phyloP scores from a whole-genome alignment of 2,113 vertebrate genomes.

The Electrona antarctica region DNA sequence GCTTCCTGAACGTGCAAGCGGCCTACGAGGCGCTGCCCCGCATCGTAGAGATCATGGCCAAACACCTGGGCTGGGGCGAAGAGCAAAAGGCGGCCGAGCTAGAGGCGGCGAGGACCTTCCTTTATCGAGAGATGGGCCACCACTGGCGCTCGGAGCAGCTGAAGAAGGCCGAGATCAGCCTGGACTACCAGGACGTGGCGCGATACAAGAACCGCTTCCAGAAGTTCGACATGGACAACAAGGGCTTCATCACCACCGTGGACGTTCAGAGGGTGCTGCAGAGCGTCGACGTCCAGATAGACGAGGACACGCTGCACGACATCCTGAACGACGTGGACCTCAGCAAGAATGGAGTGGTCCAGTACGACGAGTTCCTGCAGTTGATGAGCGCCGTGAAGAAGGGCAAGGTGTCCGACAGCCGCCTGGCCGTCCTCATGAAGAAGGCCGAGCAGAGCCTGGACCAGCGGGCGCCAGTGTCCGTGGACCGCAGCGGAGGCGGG shows the following conservation, averaged over 20 bases:
- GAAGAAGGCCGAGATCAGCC: conserved; percentile 88
- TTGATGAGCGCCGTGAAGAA: conserved; percentile 97
- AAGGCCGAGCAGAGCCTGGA: conserved; percentile 89
- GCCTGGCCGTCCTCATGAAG: conserved; percentile 94
- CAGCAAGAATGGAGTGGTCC: conserved; percentile 98
- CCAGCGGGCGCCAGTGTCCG: conserved; percentile 83
- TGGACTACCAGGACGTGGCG: conserved; percentile 82
- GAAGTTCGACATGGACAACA: conserved; percentile 94
- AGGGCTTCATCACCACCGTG: conserved; percentile 94
- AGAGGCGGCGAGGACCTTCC: conserved; percentile 85
- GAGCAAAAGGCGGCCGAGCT: conserved; percentile 80
- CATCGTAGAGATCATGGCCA: conserved; percentile 68
- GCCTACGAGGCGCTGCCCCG: conserved; percentile 87
- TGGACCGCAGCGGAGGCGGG: conserved; percentile 94
- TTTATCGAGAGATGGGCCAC: conserved; percentile 98
- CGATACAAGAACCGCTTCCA: conserved; percentile 94
- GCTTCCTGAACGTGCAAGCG: conserved; percentile 89
- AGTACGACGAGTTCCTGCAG: conserved; percentile 93
- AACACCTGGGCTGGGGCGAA: too few relatives aligned
- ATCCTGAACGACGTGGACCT: conserved; percentile 96
- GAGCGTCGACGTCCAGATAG: conserved; percentile 91
- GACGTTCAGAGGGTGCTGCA: conserved; percentile 92
- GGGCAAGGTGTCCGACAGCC: conserved; percentile 91
- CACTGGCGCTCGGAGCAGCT: conserved; percentile 93
- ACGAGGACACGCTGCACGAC: conserved; percentile 91